Base-by-base conservation (phyloP, 1,140 invertebrate genomes). In the Eciton burchellii region DNA sequence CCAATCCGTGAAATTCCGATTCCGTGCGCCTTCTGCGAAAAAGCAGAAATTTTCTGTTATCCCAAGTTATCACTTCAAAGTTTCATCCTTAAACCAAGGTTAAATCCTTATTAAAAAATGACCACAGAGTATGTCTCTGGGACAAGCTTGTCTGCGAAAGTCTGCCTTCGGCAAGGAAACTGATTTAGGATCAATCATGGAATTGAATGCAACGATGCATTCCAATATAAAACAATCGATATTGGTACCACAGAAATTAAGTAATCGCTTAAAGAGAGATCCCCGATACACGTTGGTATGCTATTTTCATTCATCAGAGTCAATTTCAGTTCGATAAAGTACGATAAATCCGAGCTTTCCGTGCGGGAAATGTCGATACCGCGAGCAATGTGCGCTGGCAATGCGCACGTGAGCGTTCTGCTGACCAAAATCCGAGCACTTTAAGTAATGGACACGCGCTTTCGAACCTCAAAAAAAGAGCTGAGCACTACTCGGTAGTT, bases 271-370 rank as follows among this genome's bases (percentile, higher is more conserved):
- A 5, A 35, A 63, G 8, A 63, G 8, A 63, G 65, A 43, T 43
- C 5, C 52, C 41, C 19, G 2, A 76, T 43, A 26, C 14, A 24
- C 8, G 11, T 0, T 52, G 6, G 14, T 1, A 26, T 35, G 62
- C 12, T 12, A 29, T 47, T 79, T 45, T 79, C 11, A 56, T 56
- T 68, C 56, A 16, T 68, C 74, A 29, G 29, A 66, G 14, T 68
- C 62, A 3, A 45, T 26, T 79, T 2, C 35, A 56, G 4, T 68
- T 21, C n/a, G n/a, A n/a, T n/a, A 0, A 79, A 79, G 49, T 56
- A 45, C 21, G 63, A 68, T 43, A 79, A 79, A 45, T 29, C 49
- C 68, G 19, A 68, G 24, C 3, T n/a, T n/a, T n/a, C n/a, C n/a
- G 14, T 45, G 4, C 21, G 26, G 21, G 16, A 77, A 66, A 66